Evolutionary conservation across 2,113 vertebrate species (phyloP).

Genomic region (Nematolebias whitei): DNA sequence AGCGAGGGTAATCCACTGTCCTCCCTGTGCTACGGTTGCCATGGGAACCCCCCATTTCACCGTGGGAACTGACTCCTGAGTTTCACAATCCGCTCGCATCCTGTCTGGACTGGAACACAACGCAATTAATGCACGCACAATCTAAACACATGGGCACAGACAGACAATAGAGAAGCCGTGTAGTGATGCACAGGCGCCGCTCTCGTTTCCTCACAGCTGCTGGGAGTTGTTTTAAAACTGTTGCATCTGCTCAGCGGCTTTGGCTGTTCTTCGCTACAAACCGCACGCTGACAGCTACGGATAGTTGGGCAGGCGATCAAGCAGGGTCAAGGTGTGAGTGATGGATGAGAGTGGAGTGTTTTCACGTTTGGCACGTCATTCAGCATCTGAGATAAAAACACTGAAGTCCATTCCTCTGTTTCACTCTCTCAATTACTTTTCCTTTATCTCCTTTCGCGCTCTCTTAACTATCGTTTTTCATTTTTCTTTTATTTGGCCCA

Average conservation of each 20-base stretch:
- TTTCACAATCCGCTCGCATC: constrained; percentile 70
- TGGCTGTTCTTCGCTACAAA: not conserved
- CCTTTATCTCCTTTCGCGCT: constrained; percentile 36
- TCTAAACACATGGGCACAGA: constrained; percentile 5
- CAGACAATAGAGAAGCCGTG: constrained; percentile 14
- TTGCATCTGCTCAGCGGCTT: constrained; percentile 28
- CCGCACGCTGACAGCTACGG: not conserved
- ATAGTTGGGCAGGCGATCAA: constrained; percentile 28
- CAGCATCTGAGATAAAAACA: constrained; percentile 49
- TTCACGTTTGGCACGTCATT: constrained; percentile 58
- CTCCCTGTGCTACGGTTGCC: constrained; percentile 75
- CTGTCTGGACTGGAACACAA: constrained; percentile 71
- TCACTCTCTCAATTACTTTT: constrained; percentile 30
- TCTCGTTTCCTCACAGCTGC: constrained; percentile 20
- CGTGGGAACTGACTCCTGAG: constrained; percentile 77
- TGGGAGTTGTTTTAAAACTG: constrained; percentile 19
- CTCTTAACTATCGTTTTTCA: constrained; percentile 55
- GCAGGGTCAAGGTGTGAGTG: constrained; percentile 65
- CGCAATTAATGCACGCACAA: constrained; percentile 53
- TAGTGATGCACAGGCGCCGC: constrained; percentile 27
- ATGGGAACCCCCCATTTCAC: constrained; percentile 78
- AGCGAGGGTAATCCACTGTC: constrained; percentile 73
- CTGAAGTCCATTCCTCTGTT: constrained; percentile 39
- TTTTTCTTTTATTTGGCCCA: constrained; percentile 71
- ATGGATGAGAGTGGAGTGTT: constrained; percentile 63